These are phyloP conservation scores for Drosophila lini DNA, from an alignment of 1,140 invertebrate genomes.

Conservation along the genomic window DNA sequence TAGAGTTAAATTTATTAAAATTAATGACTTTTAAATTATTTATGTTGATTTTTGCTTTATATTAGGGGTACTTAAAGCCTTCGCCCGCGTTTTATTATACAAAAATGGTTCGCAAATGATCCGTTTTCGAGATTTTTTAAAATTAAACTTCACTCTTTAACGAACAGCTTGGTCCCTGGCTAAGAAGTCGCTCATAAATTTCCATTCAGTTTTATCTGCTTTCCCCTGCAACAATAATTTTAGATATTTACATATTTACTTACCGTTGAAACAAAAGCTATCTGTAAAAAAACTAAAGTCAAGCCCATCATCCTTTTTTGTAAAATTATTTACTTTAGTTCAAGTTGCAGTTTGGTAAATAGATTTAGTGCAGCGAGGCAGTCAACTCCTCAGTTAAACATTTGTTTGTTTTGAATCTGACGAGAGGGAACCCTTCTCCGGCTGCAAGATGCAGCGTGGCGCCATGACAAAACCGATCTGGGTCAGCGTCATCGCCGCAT, in stretches of 20 bases:
- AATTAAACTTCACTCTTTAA: too few species aligned
- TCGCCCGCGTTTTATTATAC: too few species aligned
- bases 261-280: not conserved
- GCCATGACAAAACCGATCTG: conserved; percentile 59
- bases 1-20: not conserved
- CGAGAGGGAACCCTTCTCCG: conserved; percentile 12
- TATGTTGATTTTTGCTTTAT: too few species aligned
- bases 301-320: not conserved
- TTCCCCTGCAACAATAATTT: not conserved
- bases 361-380: not conserved
- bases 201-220: not conserved
- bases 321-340: conserved; percentile 2
- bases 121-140: too few species aligned
- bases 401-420: conserved; percentile 5
- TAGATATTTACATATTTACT: conserved; percentile 3
- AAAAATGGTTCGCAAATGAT: too few species aligned
- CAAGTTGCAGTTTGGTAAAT: not conserved
- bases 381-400: not conserved
- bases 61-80: too few species aligned
- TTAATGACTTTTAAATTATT: not conserved
- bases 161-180: too few species aligned
- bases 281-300: not conserved
- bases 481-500: conserved; percentile 50
- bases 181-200: too few species aligned
- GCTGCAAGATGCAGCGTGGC: conserved; percentile 33